Evolutionary conservation across 2,888 invertebrate genomes (phyloP).

Genomic region (Phaedon cochleariae): DNA sequence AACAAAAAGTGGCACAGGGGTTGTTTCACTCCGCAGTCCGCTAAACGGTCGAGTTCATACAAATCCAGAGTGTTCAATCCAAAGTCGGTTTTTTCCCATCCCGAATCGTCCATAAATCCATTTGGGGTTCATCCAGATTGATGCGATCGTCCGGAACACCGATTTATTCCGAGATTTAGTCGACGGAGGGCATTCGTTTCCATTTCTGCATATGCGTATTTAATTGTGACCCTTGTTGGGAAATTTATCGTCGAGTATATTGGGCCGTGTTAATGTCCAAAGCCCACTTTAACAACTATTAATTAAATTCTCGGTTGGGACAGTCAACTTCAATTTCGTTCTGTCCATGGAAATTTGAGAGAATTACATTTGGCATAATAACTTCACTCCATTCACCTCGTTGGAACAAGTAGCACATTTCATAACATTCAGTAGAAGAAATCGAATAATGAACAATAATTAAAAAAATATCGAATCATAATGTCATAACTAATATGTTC

Average conservation of each 20-base stretch:
- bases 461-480: too few species aligned
- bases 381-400: too few species aligned
- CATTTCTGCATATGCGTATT: slow-evolving; percentile 59
- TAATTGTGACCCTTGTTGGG: slow-evolving; percentile 57
- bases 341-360: neutral
- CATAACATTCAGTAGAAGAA: too few species aligned
- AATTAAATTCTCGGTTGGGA: slow-evolving; percentile 54
- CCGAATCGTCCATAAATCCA: slow-evolving; percentile 39
- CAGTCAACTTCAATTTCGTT: slow-evolving; percentile 57
- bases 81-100: slow-evolving; percentile 25
- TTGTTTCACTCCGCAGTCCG: neutral
- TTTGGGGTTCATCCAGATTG: slow-evolving; percentile 49
- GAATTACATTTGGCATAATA: too few species aligned
- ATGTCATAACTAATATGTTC: too few species aligned
- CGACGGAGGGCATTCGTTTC: slow-evolving; percentile 41
- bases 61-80: slow-evolving; percentile 31
- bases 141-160: slow-evolving; percentile 50
- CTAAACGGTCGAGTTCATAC: slow-evolving; percentile 3
- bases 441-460: too few species aligned
- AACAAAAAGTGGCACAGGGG: too few species aligned
- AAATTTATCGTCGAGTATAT: slow-evolving; percentile 59
- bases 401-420: too few species aligned
- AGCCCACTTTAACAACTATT: slow-evolving; percentile 61
- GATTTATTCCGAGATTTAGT: slow-evolving; percentile 57
- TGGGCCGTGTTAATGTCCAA: slow-evolving; percentile 56